A percentile compares a stretch with the other conserved stretches of the same genome.
Evolutionary conservation across 2,113 vertebrate genomes (phyloP).

Genomic region (Girardinichthys multiradiatus): DNA sequence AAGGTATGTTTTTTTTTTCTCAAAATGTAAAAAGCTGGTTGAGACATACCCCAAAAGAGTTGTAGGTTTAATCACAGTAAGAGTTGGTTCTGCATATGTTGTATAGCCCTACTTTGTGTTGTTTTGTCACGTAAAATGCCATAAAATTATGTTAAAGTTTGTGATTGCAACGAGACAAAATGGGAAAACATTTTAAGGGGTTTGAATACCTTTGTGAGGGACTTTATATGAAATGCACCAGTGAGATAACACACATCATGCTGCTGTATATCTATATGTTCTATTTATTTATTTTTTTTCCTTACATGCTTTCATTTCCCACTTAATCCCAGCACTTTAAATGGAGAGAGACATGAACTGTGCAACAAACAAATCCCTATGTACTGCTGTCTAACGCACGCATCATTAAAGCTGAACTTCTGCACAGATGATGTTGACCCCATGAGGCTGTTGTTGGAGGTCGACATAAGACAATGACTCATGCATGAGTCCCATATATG

Average conservation of each 20-base stretch:
- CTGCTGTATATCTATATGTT: neutral
- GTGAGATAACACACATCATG: neutral
- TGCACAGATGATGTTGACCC: constrained; percentile 40
- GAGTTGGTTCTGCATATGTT: no score
- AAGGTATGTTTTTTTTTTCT: no score
- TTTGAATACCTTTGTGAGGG: neutral
- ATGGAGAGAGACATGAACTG: constrained; percentile 6
- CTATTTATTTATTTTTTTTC: neutral
- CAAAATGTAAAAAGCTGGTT: neutral
- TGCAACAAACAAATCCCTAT: constrained; percentile 1
- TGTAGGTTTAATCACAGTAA: neutral
- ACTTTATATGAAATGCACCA: neutral
- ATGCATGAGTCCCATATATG: constrained; percentile 6
- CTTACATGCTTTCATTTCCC: neutral
- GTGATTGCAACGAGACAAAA: no score
- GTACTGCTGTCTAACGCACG: constrained; percentile 43
- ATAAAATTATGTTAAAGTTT: no score
- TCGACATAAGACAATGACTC: constrained; percentile 33
- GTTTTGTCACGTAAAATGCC: no score
- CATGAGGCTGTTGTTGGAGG: constrained; percentile 20
- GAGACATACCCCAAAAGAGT: neutral
- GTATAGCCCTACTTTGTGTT: no score
- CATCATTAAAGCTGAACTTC: constrained; percentile 45
- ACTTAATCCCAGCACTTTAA: constrained; percentile 4
- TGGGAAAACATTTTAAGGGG: no score